Conservation (phyloP, 2,888 invertebrate genomes). For the Drosophila paramelanica region DNA sequence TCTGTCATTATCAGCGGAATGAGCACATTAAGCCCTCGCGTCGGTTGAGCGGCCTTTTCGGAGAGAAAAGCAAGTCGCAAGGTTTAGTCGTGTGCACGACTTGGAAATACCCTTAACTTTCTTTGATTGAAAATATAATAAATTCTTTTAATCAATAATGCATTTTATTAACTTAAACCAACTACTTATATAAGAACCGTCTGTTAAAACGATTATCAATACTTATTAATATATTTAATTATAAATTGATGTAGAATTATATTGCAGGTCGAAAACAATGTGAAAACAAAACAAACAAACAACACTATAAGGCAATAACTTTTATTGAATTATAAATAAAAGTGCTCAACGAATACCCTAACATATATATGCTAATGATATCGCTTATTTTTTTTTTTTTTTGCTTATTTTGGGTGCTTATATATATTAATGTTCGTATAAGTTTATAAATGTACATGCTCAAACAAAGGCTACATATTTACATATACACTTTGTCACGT, state of each 20-base stretch:
- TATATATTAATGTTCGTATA: slow-evolving; percentile 18
- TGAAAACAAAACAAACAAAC: neutral
- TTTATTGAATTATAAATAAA: neutral
- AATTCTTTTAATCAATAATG: neutral
- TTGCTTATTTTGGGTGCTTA: slow-evolving; percentile 15
- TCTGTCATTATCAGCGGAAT: slow-evolving; percentile 54
- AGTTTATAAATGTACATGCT: neutral
- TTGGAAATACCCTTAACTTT: slow-evolving; percentile 26
- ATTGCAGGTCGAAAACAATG: neutral
- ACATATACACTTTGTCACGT: slow-evolving; percentile 1
- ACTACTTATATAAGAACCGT: too few relatives aligned
- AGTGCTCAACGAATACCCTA: neutral
- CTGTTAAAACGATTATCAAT: neutral
- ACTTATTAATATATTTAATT: neutral
- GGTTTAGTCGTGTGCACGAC: slow-evolving; percentile 1
- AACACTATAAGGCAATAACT: neutral
- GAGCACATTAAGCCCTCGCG: slow-evolving; percentile 15
- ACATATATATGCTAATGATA: slow-evolving; percentile 7
- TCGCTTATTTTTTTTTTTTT: slow-evolving; percentile 25
- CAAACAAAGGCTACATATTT: neutral
- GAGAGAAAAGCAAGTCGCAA: slow-evolving; percentile 3
- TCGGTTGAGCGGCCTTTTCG: neutral
- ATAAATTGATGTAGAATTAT: too few relatives aligned
- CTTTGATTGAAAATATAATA: neutral
- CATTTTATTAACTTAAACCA: neutral